Evolutionary conservation across 2,888 invertebrate species (phyloP).

Genomic region (Apantesis nais): DNA sequence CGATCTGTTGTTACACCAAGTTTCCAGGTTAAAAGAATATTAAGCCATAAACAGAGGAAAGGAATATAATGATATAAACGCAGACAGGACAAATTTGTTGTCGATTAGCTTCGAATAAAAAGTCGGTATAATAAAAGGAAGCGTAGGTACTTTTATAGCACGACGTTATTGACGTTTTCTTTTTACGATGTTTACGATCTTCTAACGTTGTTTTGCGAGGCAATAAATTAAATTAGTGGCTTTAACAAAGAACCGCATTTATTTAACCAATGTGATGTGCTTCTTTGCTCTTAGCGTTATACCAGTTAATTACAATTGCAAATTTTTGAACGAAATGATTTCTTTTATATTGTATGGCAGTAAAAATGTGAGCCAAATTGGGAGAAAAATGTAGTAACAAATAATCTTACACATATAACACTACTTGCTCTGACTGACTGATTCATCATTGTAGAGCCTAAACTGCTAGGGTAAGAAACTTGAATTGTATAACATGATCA

Average conservation of each 20-base stretch:
- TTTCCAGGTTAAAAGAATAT: slow-evolving; percentile 28
- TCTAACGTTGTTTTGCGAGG: slow-evolving; percentile 12
- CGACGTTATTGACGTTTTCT: slow-evolving; percentile 32
- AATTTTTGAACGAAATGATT: too few species aligned
- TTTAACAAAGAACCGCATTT: neutral
- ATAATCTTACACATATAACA: too few species aligned
- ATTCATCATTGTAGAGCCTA: too few species aligned
- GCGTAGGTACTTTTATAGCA: slow-evolving; percentile 33
- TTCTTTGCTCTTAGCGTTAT: neutral
- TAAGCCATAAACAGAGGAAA: slow-evolving; percentile 32
- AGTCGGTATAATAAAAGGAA: slow-evolving; percentile 34
- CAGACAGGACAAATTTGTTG: slow-evolving; percentile 26
- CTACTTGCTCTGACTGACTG: too few species aligned
- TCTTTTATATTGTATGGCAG: too few species aligned
- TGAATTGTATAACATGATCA: too few species aligned
- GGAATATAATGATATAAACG: slow-evolving; percentile 36
- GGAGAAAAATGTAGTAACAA: too few species aligned
- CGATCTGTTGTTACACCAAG: neutral
- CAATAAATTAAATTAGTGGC: slow-evolving; percentile 11
- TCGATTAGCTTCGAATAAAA: slow-evolving; percentile 36
- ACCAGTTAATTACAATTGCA: neutral
- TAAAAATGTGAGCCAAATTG: too few species aligned
- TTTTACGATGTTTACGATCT: slow-evolving; percentile 43
- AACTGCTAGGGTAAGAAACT: too few species aligned
- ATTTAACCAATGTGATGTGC: neutral